These are phyloP conservation scores for Clarias gariepinus DNA, from an alignment of 2,113 vertebrate genomes.

Conservation along the genomic window DNA sequence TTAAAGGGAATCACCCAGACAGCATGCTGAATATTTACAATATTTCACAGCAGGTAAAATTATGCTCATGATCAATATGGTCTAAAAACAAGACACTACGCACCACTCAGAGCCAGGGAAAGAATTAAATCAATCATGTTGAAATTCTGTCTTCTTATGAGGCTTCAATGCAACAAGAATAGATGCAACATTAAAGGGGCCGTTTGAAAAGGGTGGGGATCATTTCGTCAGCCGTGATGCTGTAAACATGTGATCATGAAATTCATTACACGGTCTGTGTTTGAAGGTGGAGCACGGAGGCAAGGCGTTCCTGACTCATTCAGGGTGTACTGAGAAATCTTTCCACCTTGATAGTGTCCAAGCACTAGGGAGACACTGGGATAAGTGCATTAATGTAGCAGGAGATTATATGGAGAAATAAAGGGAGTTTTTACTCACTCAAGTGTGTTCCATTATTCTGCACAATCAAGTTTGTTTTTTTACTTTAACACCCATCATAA, in stretches of 20 bases:
- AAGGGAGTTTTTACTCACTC: no score
- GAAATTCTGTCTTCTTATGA: background rate
- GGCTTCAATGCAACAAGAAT: background rate
- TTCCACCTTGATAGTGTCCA: no score
- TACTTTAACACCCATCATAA: no score
- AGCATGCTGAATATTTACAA: background rate
- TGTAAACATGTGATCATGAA: background rate
- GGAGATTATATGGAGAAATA: no score
- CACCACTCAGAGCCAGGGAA: background rate
- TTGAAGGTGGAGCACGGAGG: background rate
- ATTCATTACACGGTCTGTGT: background rate
- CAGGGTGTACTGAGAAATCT: background rate
- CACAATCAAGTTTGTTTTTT: no score
- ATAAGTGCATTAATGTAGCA: no score
- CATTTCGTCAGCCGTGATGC: background rate
- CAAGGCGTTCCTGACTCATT: background rate
- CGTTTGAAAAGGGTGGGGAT: background rate
- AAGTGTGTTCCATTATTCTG: no score
- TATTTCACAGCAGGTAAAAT: background rate
- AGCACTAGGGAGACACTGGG: no score
- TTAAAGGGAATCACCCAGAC: background rate
- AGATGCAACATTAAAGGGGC: no score
- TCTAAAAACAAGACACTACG: background rate
- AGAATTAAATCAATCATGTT: slow-evolving; percentile 1
- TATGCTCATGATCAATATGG: background rate